These are phyloP conservation scores for Priocnemis perturbator DNA, from an alignment of 2,888 invertebrate genomes.

Conservation along the genomic window DNA sequence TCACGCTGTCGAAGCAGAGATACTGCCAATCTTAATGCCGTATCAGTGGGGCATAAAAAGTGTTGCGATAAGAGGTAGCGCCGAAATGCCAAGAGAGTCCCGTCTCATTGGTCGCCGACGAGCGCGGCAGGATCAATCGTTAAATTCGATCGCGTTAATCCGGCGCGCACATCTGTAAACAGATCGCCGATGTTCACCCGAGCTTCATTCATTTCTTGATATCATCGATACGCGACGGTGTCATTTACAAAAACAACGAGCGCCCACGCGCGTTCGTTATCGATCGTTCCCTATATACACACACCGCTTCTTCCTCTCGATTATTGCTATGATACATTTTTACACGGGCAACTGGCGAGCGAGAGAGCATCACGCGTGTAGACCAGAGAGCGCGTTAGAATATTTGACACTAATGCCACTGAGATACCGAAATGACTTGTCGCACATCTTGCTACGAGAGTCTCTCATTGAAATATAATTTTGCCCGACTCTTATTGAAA, in stretches of 20 bases:
- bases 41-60: too few species aligned
- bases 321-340: constrained; percentile 68
- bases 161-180: background rate
- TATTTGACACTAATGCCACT: too few species aligned
- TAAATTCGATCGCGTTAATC: background rate
- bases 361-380: background rate
- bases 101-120: background rate
- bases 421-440: too few species aligned
- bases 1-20: too few species aligned
- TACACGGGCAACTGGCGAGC: constrained; percentile 46
- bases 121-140: background rate
- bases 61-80: too few species aligned
- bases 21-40: too few species aligned
- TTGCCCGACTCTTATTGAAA: too few species aligned
- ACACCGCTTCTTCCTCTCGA: constrained; percentile 53
- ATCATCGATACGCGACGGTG: constrained; percentile 21
- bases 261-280: constrained; percentile 7
- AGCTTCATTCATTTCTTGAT: background rate
- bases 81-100: background rate
- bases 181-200: background rate
- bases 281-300: constrained; percentile 45
- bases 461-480: too few species aligned
- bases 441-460: too few species aligned
- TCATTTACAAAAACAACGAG: constrained; percentile 52
- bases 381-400: background rate